Evolutionary conservation across 2,888 invertebrate genomes (phyloP), one percentile per base, ranked within the genome.

Genomic region (Pheosia gnoma): DNA sequence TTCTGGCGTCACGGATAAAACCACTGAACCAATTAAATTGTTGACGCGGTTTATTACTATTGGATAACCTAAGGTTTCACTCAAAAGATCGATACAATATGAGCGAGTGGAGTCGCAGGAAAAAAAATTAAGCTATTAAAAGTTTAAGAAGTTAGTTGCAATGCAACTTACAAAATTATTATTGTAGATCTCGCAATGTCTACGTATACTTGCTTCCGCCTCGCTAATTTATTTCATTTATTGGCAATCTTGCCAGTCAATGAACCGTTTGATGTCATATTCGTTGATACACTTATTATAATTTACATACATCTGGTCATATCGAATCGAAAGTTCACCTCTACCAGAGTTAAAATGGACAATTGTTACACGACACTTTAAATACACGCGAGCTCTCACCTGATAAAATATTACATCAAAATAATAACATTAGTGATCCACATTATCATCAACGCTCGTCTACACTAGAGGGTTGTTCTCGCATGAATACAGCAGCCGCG

Each of bases 381-480:
- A 59, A 63, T 68, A 66, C 61, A 63, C 52, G 62, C 13, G 13
- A 41, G 57, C 65, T 66, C 59, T 64, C 62, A 71, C 67, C 68
- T 71, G 67, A 63, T 73, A 75, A 75, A 72, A 77, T 68, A 75
- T 76, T 76, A 70, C 70, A 73, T 72, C 61, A 74, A 71, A 72
- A 71, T 74, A 75, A 77, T 73, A 71, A 80, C 71, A 67, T 74
- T 76, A 72, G 70, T 76, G 77, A 82, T 90, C 88, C 87, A 89
- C 75, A 80, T 83, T 85, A 89, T 81, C 79, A 80, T 79, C 81
- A 81, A 79, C 86, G 82, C 79, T 73, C 76, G 71, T 74, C 73
- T 71, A 79, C 75, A 78, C 74, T 71, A 71, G 81, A 75, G 80
- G 83, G 72, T 60, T 72, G 78, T 80, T 76, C 77, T 78, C 77